Evolutionary conservation across 1,140 invertebrate genomes (phyloP).

Genomic region (Drosophila sp.): DNA sequence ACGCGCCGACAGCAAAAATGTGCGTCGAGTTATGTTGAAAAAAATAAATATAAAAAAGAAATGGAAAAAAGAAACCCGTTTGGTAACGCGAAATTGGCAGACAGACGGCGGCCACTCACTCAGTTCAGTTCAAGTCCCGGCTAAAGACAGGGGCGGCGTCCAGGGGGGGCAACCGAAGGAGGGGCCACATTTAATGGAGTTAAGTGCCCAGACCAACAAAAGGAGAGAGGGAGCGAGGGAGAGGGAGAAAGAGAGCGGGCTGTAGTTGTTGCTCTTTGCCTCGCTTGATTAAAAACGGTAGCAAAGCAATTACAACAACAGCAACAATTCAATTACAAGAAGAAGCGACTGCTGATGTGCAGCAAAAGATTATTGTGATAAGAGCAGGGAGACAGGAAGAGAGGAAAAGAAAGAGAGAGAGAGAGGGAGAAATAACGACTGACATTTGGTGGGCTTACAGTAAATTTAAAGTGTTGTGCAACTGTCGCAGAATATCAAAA

Average conservation of each 20-base stretch:
- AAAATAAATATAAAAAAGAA: constrained; percentile 7
- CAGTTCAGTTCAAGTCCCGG: neutral
- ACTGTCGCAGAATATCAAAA: too few relatives aligned
- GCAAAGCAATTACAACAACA: constrained; percentile 83
- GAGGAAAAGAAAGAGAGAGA: neutral
- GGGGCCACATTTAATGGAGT: constrained; percentile 54
- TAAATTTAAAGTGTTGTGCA: too few relatives aligned
- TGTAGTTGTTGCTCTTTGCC: constrained; percentile 38
- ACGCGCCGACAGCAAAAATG: constrained; percentile 78
- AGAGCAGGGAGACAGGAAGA: neutral
- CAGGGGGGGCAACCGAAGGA: neutral
- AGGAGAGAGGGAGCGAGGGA: neutral
- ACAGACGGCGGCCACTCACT: constrained; percentile 18
- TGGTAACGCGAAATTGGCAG: constrained; percentile 56
- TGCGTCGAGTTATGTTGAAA: constrained; percentile 65
- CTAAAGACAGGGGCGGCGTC: constrained; percentile 8
- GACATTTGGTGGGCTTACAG: neutral
- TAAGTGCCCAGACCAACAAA: constrained; percentile 49
- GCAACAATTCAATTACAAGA: constrained; percentile 79
- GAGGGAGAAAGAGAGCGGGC: neutral
- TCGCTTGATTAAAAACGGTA: constrained; percentile 75
- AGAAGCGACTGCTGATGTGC: constrained; percentile 30
- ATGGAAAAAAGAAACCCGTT: neutral
- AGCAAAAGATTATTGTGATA: constrained; percentile 57
- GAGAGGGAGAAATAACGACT: neutral